Conservation (phyloP, 1,140 invertebrate genomes). For the Asbolus verrucosus region DNA sequence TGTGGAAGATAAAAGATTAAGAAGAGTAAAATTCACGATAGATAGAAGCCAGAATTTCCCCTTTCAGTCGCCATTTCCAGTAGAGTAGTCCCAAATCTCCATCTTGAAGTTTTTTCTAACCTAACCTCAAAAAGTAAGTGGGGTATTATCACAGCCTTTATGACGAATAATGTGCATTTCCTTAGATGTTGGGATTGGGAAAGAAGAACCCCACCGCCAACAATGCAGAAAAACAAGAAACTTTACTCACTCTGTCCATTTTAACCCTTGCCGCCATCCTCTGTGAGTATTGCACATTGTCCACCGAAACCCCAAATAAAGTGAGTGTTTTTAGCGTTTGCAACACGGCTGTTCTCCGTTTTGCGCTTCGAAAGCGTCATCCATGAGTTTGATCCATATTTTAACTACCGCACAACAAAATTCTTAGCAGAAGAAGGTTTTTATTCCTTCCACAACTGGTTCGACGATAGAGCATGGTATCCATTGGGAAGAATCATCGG, state of each 20-base stretch:
- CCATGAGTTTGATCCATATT: slow-evolving; percentile 99
- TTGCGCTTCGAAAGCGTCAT: slow-evolving; percentile 97
- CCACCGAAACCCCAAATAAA: no score
- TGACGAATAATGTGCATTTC: not conserved
- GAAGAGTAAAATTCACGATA: no score
- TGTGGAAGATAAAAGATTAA: no score
- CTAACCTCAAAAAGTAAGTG: slow-evolving; percentile 17
- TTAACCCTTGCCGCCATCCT: slow-evolving; percentile 91
- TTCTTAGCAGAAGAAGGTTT: slow-evolving; percentile 96
- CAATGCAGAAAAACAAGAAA: slow-evolving; percentile 93
- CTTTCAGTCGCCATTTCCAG: no score
- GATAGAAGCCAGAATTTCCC: no score
- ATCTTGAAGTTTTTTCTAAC: no score
- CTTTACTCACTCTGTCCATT: slow-evolving; percentile 91
- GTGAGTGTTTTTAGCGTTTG: slow-evolving; percentile 94
- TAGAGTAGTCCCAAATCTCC: no score
- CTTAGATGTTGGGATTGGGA: slow-evolving; percentile 48
- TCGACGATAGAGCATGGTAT: slow-evolving; percentile 99
- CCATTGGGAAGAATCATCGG: slow-evolving; percentile 97
- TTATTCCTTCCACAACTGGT: slow-evolving; percentile 99
- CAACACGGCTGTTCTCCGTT: slow-evolving; percentile 95
- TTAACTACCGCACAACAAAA: slow-evolving; percentile 97
- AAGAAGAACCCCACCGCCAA: slow-evolving; percentile 61
- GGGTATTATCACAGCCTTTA: not conserved
- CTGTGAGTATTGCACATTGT: slow-evolving; percentile 90